phyloP scores from a whole-genome alignment of 2,113 vertebrate genomes.

The Apus apus region DNA sequence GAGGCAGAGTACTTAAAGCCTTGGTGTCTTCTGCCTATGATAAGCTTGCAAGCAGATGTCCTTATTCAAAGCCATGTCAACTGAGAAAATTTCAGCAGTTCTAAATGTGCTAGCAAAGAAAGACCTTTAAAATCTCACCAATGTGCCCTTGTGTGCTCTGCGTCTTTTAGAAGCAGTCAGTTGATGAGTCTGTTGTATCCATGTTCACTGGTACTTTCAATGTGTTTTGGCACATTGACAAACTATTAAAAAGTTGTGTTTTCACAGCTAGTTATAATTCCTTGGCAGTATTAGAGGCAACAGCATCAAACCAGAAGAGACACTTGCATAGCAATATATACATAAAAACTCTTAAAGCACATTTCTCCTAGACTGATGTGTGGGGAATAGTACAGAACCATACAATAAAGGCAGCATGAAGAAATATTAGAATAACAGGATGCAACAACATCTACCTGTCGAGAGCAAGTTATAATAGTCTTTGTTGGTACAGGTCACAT shows the following conservation, averaged over 20 bases:
- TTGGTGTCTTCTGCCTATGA: not conserved
- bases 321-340: not conserved
- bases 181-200: not conserved
- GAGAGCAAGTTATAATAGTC: not conserved
- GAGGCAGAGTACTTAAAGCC: not conserved
- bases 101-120: not conserved
- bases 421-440: not conserved
- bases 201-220: not conserved
- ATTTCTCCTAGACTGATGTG: not conserved
- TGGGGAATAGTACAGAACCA: not conserved
- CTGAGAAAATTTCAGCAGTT: not conserved
- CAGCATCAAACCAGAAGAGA: not conserved
- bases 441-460: not conserved
- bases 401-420: not conserved
- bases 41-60: not conserved
- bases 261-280: slow-evolving; percentile 5
- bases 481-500: not conserved
- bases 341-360: not conserved
- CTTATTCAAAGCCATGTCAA: not conserved
- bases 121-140: not conserved
- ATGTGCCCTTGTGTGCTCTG: not conserved
- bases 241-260: not conserved
- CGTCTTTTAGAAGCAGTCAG: not conserved
- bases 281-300: not conserved
- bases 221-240: not conserved